Evolutionary conservation across 2,797 vertebrate species (phyloP).

Genomic region (Mareca penelope): DNA sequence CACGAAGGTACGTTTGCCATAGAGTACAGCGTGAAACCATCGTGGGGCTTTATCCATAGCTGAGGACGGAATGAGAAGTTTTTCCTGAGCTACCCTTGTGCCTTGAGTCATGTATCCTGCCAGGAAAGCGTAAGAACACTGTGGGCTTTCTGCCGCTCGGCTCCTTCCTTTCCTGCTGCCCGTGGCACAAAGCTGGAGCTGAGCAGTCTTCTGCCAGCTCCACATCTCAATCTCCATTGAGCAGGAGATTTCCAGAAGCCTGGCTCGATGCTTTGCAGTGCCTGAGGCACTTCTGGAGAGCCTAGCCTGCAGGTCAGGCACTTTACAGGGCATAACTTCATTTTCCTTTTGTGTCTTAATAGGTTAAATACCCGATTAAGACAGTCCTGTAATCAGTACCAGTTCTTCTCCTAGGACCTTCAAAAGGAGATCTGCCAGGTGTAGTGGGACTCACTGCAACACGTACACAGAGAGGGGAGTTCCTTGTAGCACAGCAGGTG

Average conservation of each 20-base stretch:
- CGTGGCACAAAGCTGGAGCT: not conserved
- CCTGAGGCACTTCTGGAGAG: not conserved
- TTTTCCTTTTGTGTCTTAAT: not conserved
- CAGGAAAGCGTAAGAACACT: not conserved
- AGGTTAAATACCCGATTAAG: not conserved
- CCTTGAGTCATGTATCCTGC: not conserved
- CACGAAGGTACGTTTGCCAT: not conserved
- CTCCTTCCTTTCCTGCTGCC: not conserved
- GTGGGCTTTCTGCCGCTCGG: rapidly evolving
- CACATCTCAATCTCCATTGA: not conserved
- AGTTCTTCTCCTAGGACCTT: not conserved
- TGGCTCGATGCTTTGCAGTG: too few species aligned
- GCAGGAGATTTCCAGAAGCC: not conserved
- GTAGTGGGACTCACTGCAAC: not conserved
- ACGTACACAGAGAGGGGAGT: not conserved
- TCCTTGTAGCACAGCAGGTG: not conserved
- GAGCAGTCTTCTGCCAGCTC: not conserved
- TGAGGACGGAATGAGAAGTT: not conserved
- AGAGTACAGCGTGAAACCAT: not conserved
- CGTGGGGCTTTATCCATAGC: not conserved
- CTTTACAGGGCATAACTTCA: not conserved
- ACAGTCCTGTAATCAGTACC: not conserved
- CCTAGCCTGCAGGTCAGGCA: not conserved
- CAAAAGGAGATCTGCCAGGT: not conserved
- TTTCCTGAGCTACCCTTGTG: not conserved